A percentile compares a stretch with the other conserved stretches of the same genome.
Conservation (phyloP, 2,888 invertebrate species). For the Siphlonurus alternatus region DNA sequence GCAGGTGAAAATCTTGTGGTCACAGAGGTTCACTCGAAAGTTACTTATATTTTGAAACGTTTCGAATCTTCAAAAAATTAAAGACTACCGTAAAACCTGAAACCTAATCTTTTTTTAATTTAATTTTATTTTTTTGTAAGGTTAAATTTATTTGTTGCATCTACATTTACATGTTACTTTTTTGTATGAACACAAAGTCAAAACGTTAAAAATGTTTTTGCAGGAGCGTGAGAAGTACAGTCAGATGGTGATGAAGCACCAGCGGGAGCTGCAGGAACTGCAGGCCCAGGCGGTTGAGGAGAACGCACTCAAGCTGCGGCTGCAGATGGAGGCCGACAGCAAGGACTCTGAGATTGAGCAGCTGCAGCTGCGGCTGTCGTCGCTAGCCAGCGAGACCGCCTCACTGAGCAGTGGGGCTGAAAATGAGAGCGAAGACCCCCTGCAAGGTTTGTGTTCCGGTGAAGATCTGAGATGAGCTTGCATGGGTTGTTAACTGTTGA, state of each 20-base stretch:
- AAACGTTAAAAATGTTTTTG: neutral
- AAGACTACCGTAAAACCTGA: too few species aligned
- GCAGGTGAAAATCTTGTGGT: too few species aligned
- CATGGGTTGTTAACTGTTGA: neutral
- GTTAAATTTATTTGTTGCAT: neutral
- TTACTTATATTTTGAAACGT: too few species aligned
- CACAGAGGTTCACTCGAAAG: too few species aligned
- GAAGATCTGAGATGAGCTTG: neutral
- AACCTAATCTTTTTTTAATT: too few species aligned
- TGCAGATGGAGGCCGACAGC: slow-evolving; percentile 93
- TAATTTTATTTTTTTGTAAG: too few species aligned
- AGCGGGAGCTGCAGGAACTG: slow-evolving; percentile 70
- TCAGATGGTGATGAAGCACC: slow-evolving; percentile 66
- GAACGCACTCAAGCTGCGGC: slow-evolving; percentile 51
- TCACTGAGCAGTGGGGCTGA: slow-evolving; percentile 75
- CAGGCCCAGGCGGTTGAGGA: slow-evolving; percentile 73
- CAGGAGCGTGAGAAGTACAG: slow-evolving; percentile 86
- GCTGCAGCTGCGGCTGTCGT: slow-evolving; percentile 58
- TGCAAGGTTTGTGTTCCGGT: slow-evolving; percentile 6
- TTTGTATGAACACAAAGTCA: neutral
- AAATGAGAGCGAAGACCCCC: slow-evolving; percentile 48
- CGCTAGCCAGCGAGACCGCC: slow-evolving; percentile 69
- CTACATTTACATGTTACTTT: neutral
- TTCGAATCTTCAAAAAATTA: too few species aligned
- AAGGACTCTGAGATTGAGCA: slow-evolving; percentile 95